A percentile compares a stretch with the other conserved stretches of the same genome.
phyloP scores from a whole-genome alignment of 1,140 invertebrate genomes.

The Amphibalanus amphitrite region DNA sequence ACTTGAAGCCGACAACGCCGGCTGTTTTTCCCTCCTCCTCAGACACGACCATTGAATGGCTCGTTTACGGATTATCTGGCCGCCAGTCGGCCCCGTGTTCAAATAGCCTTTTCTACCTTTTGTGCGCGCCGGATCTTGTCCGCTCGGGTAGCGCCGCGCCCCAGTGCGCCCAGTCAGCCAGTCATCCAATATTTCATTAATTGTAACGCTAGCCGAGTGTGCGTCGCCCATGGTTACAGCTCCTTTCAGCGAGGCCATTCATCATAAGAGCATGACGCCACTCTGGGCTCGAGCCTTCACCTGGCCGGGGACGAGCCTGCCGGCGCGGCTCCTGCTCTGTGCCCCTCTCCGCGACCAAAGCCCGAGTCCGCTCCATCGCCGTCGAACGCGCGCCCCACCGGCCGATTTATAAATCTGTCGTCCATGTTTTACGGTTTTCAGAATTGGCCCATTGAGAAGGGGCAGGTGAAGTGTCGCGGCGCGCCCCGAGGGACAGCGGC shows the following conservation, averaged over 20 bases:
- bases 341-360: neutral
- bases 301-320: neutral
- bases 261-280: neutral
- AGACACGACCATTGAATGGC: too few relatives aligned
- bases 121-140: too few relatives aligned
- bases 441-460: neutral
- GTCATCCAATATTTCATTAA: neutral
- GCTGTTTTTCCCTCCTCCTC: too few relatives aligned
- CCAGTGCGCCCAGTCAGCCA: neutral
- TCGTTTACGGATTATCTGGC: too few relatives aligned
- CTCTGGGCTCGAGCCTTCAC: neutral
- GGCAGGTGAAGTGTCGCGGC: neutral
- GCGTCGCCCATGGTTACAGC: neutral
- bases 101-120: too few relatives aligned
- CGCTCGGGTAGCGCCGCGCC: neutral
- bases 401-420: neutral
- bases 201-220: neutral
- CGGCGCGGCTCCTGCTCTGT: too few relatives aligned
- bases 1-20: too few relatives aligned
- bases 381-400: neutral
- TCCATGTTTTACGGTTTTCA: conserved; percentile 1
- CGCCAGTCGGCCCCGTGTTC: too few relatives aligned
- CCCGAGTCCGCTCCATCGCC: neutral
- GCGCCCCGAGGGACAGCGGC: too few relatives aligned
- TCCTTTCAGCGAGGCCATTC: neutral